phyloP scores from a whole-genome alignment of 2,888 invertebrate species.

The Coremacera marginata region DNA sequence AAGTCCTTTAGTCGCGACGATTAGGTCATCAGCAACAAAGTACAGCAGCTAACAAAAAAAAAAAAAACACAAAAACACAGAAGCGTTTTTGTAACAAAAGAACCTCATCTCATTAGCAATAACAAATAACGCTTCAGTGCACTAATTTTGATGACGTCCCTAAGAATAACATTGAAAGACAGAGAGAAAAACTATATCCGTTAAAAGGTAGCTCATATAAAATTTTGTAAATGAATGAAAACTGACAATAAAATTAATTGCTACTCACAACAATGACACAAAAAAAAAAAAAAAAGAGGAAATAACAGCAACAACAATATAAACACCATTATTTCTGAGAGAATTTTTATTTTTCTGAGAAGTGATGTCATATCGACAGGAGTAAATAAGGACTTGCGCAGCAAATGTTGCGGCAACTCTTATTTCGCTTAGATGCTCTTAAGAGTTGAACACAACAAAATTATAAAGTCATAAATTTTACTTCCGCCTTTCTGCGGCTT shows the following conservation, averaged over 20 bases:
- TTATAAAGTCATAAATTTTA: background rate
- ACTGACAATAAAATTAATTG: background rate
- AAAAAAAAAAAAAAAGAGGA: background rate
- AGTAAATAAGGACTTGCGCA: background rate
- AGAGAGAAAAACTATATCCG: background rate
- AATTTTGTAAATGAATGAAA: slow-evolving; percentile 1
- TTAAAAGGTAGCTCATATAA: background rate
- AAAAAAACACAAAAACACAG: background rate
- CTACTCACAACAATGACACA: background rate
- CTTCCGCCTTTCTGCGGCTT: background rate
- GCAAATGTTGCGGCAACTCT: background rate
- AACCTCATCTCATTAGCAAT: slow-evolving; percentile 11
- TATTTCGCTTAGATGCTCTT: background rate
- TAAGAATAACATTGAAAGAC: background rate
- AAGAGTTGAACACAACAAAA: background rate
- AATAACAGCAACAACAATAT: too few species aligned
- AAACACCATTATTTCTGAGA: background rate
- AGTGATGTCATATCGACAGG: background rate
- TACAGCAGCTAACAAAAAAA: background rate
- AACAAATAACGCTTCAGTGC: background rate
- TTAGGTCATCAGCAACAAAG: slow-evolving; percentile 46
- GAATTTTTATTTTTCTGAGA: background rate
- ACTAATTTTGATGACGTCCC: slow-evolving; percentile 16
- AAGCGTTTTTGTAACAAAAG: background rate
- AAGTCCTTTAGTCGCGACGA: slow-evolving; percentile 46